Evolutionary conservation across 2,888 invertebrate genomes (phyloP).

Genomic region (Polia nebulosa): DNA sequence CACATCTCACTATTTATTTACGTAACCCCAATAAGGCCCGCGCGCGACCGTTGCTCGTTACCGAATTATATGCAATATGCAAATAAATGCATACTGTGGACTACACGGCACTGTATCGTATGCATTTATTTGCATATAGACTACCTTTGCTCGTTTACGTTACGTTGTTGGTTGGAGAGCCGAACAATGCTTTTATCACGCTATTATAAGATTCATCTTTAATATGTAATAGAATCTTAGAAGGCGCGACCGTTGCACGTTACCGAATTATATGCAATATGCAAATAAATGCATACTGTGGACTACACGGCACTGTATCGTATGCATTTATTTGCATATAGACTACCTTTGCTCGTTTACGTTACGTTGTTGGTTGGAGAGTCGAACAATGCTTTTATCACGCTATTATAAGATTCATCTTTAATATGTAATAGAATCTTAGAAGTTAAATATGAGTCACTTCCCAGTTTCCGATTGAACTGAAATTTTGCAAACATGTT

Average conservation of each 20-base stretch:
- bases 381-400: background rate
- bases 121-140: slow-evolving; percentile 30
- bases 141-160: background rate
- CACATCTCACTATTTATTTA: background rate
- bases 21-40: background rate
- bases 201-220: too few relatives aligned
- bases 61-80: slow-evolving; percentile 29
- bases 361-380: background rate
- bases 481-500: too few relatives aligned
- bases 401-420: too few relatives aligned
- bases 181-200: background rate
- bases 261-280: slow-evolving; percentile 23
- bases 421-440: too few relatives aligned
- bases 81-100: slow-evolving; percentile 32
- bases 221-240: too few relatives aligned
- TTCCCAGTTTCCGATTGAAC: too few relatives aligned
- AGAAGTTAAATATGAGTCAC: too few relatives aligned
- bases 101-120: background rate
- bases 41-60: background rate
- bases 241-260: background rate
- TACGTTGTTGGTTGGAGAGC: background rate
- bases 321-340: slow-evolving; percentile 34
- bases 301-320: background rate
- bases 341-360: background rate
- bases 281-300: slow-evolving; percentile 37